These are phyloP conservation scores for Trididemnum clinides DNA, from an alignment of 23 tunicate species.

Conservation along the genomic window DNA sequence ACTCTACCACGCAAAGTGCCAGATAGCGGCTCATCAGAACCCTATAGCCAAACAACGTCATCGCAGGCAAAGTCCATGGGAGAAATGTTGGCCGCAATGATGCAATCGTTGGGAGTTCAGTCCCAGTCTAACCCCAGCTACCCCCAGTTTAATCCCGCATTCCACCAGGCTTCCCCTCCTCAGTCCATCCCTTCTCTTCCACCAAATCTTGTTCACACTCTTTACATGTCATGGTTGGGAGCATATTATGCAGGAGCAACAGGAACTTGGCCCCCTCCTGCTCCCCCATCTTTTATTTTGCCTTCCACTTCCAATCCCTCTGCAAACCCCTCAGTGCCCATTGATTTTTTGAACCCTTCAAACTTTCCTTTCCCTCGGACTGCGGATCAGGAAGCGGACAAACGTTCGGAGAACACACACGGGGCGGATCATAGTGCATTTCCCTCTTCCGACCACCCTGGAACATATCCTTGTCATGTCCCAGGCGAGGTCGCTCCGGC, in stretches of 20 bases:
- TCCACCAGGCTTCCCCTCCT: constrained; percentile 49
- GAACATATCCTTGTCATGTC: neutral
- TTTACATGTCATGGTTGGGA: constrained; percentile 77
- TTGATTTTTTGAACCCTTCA: constrained; percentile 11
- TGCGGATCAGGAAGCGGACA: neutral
- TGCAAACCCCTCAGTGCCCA: constrained; percentile 24
- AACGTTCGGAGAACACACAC: neutral
- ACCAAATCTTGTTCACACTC: constrained; percentile 60
- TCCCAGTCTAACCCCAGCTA: constrained; percentile 5
- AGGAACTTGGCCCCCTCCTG: constrained; percentile 82
- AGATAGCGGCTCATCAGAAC: neutral
- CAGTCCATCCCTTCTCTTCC: constrained; percentile 52
- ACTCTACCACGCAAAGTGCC: constrained; percentile 8
- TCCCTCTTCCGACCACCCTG: neutral
- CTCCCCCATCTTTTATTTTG: constrained; percentile 68
- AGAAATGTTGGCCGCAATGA: constrained; percentile 26
- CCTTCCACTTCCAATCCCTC: constrained; percentile 28
- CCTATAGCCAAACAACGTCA: neutral
- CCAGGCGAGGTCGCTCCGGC: neutral
- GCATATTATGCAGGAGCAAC: constrained; percentile 92
- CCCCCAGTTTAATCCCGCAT: constrained; percentile 37
- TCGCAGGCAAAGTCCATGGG: constrained; percentile 2
- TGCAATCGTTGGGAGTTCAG: constrained; percentile 23
- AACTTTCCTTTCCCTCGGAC: neutral
- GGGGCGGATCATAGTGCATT: neutral